These are phyloP conservation scores for Tridacna crocea DNA, from an alignment of 2,888 invertebrate species.

Conservation along the genomic window DNA sequence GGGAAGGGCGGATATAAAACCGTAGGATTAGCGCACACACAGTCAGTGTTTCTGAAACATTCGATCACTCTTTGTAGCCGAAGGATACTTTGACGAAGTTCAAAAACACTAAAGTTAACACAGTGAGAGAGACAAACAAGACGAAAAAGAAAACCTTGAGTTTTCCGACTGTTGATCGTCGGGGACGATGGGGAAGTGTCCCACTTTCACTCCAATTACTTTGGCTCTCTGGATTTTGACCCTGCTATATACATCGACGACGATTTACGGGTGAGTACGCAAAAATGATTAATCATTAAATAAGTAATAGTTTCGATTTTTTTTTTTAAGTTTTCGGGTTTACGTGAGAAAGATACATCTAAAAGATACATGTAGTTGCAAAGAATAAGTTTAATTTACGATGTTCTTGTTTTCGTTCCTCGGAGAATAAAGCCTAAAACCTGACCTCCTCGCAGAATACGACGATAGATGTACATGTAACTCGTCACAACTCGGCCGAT, in stretches of 20 bases:
- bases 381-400: not conserved
- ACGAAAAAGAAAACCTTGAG: not conserved
- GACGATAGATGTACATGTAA: too few relatives aligned
- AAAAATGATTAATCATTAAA: not conserved
- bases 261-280: not conserved
- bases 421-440: not conserved
- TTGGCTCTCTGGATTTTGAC: constrained; percentile 4
- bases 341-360: too few relatives aligned
- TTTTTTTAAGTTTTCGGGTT: not conserved
- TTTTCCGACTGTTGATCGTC: not conserved
- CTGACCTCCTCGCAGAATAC: not conserved
- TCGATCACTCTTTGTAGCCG: not conserved
- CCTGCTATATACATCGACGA: constrained; percentile 5
- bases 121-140: not conserved
- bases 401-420: not conserved
- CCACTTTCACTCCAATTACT: not conserved
- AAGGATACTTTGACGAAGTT: not conserved
- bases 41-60: not conserved
- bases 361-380: not conserved
- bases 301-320: not conserved
- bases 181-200: constrained; percentile 2
- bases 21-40: not conserved
- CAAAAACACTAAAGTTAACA: too few relatives aligned
- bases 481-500: too few relatives aligned
- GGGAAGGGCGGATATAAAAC: too few relatives aligned